Evolutionary conservation across 2,797 vertebrate species (phyloP), one percentile per base, ranked within the genome.

Genomic region (Glyptemys insculpta): DNA sequence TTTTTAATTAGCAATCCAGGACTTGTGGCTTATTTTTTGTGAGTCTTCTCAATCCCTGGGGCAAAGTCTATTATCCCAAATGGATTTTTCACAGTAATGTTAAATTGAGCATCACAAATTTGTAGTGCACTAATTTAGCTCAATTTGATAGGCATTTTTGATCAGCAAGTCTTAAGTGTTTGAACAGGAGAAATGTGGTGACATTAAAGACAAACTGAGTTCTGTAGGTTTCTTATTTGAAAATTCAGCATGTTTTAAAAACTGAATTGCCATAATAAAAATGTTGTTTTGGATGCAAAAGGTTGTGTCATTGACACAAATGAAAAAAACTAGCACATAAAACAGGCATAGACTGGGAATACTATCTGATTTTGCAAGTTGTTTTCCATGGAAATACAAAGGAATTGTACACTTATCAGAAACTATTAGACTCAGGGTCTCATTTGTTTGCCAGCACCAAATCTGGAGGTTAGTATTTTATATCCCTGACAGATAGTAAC

Each of bases 81-180:
- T 94, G 88, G 85, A 96, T 97, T 97, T 97, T 97, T 97, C 95
- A 97, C 95, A 93, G 84, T 83, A 95, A 97, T 79, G 82, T 84
- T 96, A 96, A 96, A 96, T 92, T 94, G 85, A 96, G 88, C 94
- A 95, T 97, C 82, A 81, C 91, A 80, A 95, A 97, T 96, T 76
- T 92, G 83, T 90, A 82, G 84, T 74, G 92, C 82, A 91, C 83
- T 94, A 97, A 97, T 96, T 95, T 96, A 96, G 80, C 72, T 95
- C 88, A 95, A 95, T 95, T 96, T 97, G 92, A 93, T 96, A 94
- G 50, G 83, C 8, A 0, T 59, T 95, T 95, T 91, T 85, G 2
- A 96, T 97, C 92, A 92, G 92, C 87, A 92, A 85, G 57, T 8
- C 86, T 92, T 85, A 82, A 93, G 29, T 57, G 50, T 49, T 93